Evolutionary conservation across 2,888 invertebrate genomes (phyloP).

Genomic region (Yponomeuta evonymella): DNA sequence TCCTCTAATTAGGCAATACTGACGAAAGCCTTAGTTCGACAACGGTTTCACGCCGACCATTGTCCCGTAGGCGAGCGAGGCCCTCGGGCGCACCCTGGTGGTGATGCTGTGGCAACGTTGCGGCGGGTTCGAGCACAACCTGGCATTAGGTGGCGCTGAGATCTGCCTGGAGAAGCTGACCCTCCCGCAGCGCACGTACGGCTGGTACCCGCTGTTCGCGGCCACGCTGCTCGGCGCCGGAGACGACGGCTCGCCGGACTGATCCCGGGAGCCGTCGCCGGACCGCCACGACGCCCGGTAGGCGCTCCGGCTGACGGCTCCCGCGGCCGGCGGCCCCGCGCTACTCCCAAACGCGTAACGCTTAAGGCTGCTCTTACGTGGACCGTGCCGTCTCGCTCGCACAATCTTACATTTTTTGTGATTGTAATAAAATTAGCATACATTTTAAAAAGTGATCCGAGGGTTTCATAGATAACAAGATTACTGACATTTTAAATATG

Average conservation of each 20-base stretch:
- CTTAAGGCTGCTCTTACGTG: neutral
- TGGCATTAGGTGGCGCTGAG: slow-evolving; percentile 87
- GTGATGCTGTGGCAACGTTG: slow-evolving; percentile 96
- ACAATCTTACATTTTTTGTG: too few species aligned
- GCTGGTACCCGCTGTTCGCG: slow-evolving; percentile 95
- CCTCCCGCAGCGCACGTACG: slow-evolving; percentile 86
- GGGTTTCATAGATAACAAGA: too few species aligned
- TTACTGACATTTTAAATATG: too few species aligned
- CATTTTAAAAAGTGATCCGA: too few species aligned
- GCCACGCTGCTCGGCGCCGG: slow-evolving; percentile 86
- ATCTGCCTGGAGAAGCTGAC: slow-evolving; percentile 88
- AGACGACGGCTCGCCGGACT: slow-evolving; percentile 70
- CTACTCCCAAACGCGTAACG: neutral
- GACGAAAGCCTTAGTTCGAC: neutral
- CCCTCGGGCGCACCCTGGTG: slow-evolving; percentile 86
- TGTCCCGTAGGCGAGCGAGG: slow-evolving; percentile 78
- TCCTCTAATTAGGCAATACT: too few species aligned
- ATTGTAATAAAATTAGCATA: too few species aligned
- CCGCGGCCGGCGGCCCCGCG: slow-evolving; percentile 14
- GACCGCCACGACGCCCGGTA: slow-evolving; percentile 58
- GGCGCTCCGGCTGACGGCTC: slow-evolving; percentile 54
- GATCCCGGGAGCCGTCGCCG: slow-evolving; percentile 74
- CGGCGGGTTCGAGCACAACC: slow-evolving; percentile 90
- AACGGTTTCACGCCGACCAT: neutral
- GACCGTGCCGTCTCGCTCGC: too few species aligned